A percentile compares a stretch with the other conserved stretches of the same genome.
Conservation (phyloP, 1,140 invertebrate genomes). For the Penaeus indicus region DNA sequence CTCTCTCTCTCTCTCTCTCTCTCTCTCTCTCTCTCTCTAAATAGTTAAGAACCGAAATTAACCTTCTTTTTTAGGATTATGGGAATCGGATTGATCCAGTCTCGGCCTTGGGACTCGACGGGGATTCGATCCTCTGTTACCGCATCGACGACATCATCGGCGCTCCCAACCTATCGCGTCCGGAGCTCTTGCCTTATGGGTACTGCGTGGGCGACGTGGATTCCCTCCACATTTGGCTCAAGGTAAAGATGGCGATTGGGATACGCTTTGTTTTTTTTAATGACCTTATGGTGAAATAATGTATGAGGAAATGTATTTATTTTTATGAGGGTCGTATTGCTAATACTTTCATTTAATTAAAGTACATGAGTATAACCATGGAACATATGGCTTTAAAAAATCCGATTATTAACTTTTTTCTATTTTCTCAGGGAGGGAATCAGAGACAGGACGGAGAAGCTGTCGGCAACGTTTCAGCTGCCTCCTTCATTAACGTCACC, state of each 20-base stretch:
- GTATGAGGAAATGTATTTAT: not conserved
- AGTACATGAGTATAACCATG: too few relatives aligned
- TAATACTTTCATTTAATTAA: not conserved
- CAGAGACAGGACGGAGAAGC: conserved; percentile 45
- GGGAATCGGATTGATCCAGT: conserved; percentile 52
- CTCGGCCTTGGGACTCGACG: conserved; percentile 49
- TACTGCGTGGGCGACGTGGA: conserved; percentile 55
- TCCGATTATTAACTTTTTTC: not conserved
- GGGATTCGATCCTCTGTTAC: conserved; percentile 34
- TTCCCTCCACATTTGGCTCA: conserved; percentile 46
- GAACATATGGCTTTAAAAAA: not conserved
- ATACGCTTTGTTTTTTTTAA: not conserved
- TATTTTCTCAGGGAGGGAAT: conserved; percentile 23
- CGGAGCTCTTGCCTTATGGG: conserved; percentile 50
- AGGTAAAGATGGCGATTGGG: not conserved
- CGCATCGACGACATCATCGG: conserved; percentile 42
- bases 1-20: too few relatives aligned
- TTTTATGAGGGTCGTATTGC: not conserved
- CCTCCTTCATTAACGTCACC: conserved; percentile 41
- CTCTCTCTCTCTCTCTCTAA: too few relatives aligned
- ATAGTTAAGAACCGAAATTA: too few relatives aligned
- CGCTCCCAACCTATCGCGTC: conserved; percentile 14
- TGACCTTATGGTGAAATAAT: too few relatives aligned
- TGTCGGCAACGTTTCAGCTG: conserved; percentile 37
- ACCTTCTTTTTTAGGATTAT: conserved; percentile 20